Evolutionary conservation across 1,140 invertebrate species (phyloP).

Genomic region (Alviniconcha marisindica): DNA sequence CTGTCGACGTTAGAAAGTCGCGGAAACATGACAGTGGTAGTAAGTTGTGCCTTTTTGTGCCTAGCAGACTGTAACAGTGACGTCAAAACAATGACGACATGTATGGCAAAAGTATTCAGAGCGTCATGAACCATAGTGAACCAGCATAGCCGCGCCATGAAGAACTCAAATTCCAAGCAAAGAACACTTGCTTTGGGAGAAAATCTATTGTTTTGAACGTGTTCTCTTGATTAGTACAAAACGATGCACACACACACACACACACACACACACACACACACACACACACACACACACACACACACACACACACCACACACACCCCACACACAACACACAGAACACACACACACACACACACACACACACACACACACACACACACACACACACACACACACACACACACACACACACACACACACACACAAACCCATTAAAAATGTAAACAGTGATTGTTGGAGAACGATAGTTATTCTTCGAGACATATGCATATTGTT

Average conservation of each 20-base stretch:
- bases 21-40: too few relatives aligned
- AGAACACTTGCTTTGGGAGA: too few relatives aligned
- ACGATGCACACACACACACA: background rate
- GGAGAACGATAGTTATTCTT: too few relatives aligned
- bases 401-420: background rate
- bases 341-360: conserved; percentile 9
- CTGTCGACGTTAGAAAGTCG: too few relatives aligned
- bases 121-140: background rate
- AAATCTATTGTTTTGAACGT: background rate
- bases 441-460: too few relatives aligned
- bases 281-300: conserved; percentile 17
- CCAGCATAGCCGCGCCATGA: background rate
- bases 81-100: background rate
- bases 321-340: conserved; percentile 1
- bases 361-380: background rate
- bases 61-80: too few relatives aligned
- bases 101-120: background rate
- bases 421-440: background rate
- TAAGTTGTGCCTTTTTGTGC: too few relatives aligned
- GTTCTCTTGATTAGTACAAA: background rate
- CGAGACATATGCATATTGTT: too few relatives aligned
- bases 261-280: conserved; percentile 17
- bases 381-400: too few relatives aligned
- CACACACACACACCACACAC: conserved; percentile 2
- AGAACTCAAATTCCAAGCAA: too few relatives aligned